Evolutionary conservation across 2,888 invertebrate species (phyloP), one percentile per base, ranked within the genome.

Genomic region (Bibio marci): DNA sequence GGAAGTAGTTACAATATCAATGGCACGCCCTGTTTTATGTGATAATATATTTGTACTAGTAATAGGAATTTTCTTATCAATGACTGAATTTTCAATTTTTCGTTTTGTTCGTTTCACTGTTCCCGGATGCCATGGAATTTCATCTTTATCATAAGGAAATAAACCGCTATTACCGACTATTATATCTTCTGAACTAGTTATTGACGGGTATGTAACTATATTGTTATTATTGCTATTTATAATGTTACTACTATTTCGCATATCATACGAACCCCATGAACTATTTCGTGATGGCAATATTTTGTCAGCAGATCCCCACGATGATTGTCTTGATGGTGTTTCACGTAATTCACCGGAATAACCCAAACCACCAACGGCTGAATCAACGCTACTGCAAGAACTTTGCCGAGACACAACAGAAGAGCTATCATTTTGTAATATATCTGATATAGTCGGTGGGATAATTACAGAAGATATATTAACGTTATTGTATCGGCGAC

Each of bases 281-380:
- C 76, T 75, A 48, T 76, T 78, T 38, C 79, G 62, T 27, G 76
- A 73, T 1, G 77, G 74, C 40, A 72, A 49, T 4, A 69, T 68
- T 31, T 75, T 65, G 38, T 71, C 80, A 37, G 73, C 74, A n/a
- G 80, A 78, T 42, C 82, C 81, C 82, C 85, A 83, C 30, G 83
- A 82, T 46, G 82, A 77, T 55, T 82, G 81, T 10, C 83, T 70
- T 41, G 80, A 79, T 25, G 76, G 71, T 30, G 64, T 57, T 48
- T 79, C 79, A n/a, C 58, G 54, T 14, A 58, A 52, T 46, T 68
- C 69, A 22, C 64, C 63, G 12, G 70, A 69, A 22, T 22, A 22
- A 8, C 22, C 22, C 8, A 22, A 22, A 44, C 76, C 64, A 35
- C 73, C 76, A 27, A 80, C 77, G 19, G 80, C 81, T 55, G 81